Evolutionary conservation across 2,113 vertebrate species (phyloP).

Genomic region (Siniperca chuatsi): DNA sequence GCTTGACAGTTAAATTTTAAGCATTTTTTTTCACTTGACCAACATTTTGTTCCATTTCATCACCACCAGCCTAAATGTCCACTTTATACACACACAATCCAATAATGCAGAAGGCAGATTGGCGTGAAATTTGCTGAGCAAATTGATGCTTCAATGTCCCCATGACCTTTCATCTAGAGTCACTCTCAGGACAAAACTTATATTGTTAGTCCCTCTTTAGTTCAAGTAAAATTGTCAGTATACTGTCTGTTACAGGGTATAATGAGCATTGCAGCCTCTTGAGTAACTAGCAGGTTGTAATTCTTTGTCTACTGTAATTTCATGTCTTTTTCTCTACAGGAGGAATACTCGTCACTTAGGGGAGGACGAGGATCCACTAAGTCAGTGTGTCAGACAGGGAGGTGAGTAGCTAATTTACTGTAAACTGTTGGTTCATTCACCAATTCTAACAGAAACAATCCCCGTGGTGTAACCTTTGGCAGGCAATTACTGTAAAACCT

Average conservation of each 20-base stretch:
- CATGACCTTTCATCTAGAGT: background rate
- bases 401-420: conserved; percentile 74
- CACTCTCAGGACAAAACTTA: background rate
- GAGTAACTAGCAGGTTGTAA: background rate
- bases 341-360: conserved; percentile 86
- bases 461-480: background rate
- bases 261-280: background rate
- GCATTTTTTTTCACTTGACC: conserved; percentile 35
- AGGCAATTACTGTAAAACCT: background rate
- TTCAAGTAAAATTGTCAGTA: background rate
- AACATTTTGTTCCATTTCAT: conserved; percentile 6
- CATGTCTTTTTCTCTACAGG: conserved; percentile 62
- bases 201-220: background rate
- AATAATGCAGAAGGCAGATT: background rate
- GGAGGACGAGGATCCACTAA: conserved; percentile 83
- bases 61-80: background rate
- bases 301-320: background rate
- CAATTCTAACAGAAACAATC: background rate
- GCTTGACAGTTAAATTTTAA: too few relatives aligned
- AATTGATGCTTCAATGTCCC: background rate
- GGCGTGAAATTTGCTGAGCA: background rate
- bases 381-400: conserved; percentile 86
- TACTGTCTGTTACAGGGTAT: background rate
- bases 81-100: conserved; percentile 8
- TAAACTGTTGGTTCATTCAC: background rate